Percentiles rank a stretch among this genome's conserved stretches.
Evolutionary conservation across 2,888 invertebrate species (phyloP).

Genomic region (Xylocampa areola): DNA sequence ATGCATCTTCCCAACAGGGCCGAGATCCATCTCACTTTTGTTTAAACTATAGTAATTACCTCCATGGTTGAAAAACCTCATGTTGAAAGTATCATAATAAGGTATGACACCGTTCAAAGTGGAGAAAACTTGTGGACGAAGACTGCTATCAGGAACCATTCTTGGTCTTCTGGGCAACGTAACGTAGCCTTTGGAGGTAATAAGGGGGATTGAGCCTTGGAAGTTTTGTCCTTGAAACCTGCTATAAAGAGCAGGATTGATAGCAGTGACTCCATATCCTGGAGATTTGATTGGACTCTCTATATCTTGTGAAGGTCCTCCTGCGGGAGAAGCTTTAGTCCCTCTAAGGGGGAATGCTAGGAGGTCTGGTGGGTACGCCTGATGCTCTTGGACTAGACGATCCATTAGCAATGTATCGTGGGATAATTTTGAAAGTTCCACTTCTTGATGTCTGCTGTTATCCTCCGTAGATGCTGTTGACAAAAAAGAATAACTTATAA

Average conservation of each 20-base stretch:
- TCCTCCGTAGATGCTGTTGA: slow-evolving; percentile 90
- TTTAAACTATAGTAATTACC: slow-evolving; percentile 94
- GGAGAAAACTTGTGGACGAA: slow-evolving; percentile 81
- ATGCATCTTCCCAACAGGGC: slow-evolving; percentile 87
- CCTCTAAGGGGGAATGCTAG: slow-evolving; percentile 92
- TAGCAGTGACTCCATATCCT: slow-evolving; percentile 73
- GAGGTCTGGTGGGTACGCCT: slow-evolving; percentile 94
- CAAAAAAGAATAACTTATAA: slow-evolving; percentile 48
- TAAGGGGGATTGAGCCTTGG: slow-evolving; percentile 87
- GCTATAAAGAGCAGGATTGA: slow-evolving; percentile 74
- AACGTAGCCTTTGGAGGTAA: slow-evolving; percentile 94
- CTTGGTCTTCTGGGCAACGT: slow-evolving; percentile 95
- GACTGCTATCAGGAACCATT: slow-evolving; percentile 88
- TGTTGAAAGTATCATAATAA: slow-evolving; percentile 94
- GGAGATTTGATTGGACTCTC: slow-evolving; percentile 83
- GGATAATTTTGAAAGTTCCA: slow-evolving; percentile 88
- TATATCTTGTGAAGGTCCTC: slow-evolving; percentile 64
- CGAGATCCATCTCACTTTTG: slow-evolving; percentile 91
- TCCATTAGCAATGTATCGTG: slow-evolving; percentile 85
- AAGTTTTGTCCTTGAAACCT: slow-evolving; percentile 91
- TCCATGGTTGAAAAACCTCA: slow-evolving; percentile 95
- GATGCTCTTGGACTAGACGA: slow-evolving; percentile 84
- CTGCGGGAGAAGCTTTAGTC: slow-evolving; percentile 88
- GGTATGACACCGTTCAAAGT: slow-evolving; percentile 87
- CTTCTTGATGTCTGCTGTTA: slow-evolving; percentile 90